Conservation (phyloP, 2,888 invertebrate genomes). For the Caenorhabditis sinica region DNA sequence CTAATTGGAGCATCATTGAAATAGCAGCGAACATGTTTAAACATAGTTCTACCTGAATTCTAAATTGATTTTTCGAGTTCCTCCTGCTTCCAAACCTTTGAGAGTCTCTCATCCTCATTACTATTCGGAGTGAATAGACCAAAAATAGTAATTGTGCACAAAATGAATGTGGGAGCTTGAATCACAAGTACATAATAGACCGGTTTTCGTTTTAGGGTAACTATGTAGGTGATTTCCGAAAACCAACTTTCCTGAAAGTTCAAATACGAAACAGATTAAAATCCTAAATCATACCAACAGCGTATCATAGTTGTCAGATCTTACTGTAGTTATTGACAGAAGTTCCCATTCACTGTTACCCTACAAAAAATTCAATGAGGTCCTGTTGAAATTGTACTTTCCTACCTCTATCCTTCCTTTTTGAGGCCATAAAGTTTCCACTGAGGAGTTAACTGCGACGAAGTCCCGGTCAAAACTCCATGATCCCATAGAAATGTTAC, state of each 20-base stretch:
- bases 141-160: constrained; percentile 74
- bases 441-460: constrained; percentile 57
- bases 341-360: constrained; percentile 77
- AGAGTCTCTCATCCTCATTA: constrained; percentile 66
- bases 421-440: constrained; percentile 26
- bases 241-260: constrained; percentile 38
- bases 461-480: constrained; percentile 69
- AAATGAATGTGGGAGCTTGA: constrained; percentile 75
- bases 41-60: constrained; percentile 54
- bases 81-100: constrained; percentile 54
- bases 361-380: constrained; percentile 40
- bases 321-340: constrained; percentile 45
- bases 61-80: not conserved
- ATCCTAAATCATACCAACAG: constrained; percentile 19
- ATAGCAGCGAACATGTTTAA: constrained; percentile 76
- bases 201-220: constrained; percentile 67
- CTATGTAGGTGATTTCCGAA: constrained; percentile 55
- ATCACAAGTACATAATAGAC: constrained; percentile 73
- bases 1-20: constrained; percentile 75
- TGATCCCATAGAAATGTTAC: constrained; percentile 66
- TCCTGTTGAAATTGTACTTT: not conserved
- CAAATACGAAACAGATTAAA: not conserved
- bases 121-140: constrained; percentile 76
- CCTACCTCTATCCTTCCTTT: constrained; percentile 62
- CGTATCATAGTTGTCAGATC: constrained; percentile 59